Base-by-base conservation (phyloP, 2,797 vertebrate genomes). In the Lophius americanus region DNA sequence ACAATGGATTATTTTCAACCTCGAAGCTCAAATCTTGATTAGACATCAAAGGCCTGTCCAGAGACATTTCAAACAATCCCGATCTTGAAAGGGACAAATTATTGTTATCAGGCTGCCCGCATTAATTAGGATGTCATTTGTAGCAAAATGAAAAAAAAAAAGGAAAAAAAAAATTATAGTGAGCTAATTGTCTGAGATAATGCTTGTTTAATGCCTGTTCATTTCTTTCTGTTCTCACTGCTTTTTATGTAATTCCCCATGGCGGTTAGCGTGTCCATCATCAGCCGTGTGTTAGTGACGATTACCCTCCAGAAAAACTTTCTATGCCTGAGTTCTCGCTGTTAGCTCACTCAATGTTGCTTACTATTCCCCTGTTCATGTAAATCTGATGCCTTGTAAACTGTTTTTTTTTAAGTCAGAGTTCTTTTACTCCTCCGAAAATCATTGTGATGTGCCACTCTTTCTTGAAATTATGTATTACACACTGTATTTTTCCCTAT, bases 1-100 rank as follows among this genome's bases (percentile, higher is more conserved):
- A 84, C 79, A 85, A 75, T 82, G 82, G 85, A 88, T 84, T 85
- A 79, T 85, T 84, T 85, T 79, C 83, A 81, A 79, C 81, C 67
- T 58, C 81, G 64, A 81, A 75, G 68, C 76, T 66, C 42, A 53
- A 37, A 84, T 83, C 80, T 79, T 57, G 77, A 90, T 85, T 86
- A 87, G 71, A 47, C 68, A 73, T 89, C 81, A 84, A 77, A 82
- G 69, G 59, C 78, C 82, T 86, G 73, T 85, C 81, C 75, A 39
- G 73, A 85, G 82, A 81, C 67, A 64, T 85, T 88, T 85, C 77
- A 85, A 85, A 82, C 81, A 82, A 82, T 85, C 65, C 65, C 48
- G 51, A 60, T 82, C 56, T 76, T 79, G 55, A 87, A 82, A 70
- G 70, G 68, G 71, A 76, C 50, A 72, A 79, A 87, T 78, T 64